phyloP scores from a whole-genome alignment of 2,888 invertebrate genomes.

The Brachynemurus nebulosus region DNA sequence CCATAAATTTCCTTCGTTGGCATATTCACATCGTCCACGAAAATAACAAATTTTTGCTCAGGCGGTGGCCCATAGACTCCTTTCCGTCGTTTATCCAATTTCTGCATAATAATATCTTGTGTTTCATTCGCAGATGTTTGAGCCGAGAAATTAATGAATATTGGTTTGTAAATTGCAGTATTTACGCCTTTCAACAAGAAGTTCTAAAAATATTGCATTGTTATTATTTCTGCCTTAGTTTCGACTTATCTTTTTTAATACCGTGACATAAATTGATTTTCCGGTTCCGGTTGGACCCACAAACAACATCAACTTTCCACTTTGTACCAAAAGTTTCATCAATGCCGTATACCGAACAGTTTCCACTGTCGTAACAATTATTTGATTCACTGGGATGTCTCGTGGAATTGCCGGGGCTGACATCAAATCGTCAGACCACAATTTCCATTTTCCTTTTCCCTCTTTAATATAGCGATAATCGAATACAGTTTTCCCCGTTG shows the following conservation, averaged over 20 bases:
- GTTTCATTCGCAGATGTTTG: constrained; percentile 89
- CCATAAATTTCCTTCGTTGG: constrained; percentile 80
- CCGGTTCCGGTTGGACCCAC: constrained; percentile 94
- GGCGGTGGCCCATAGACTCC: constrained; percentile 88
- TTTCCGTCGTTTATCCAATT: constrained; percentile 82
- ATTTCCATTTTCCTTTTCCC: constrained; percentile 88
- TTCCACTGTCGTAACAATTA: constrained; percentile 85
- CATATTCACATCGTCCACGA: constrained; percentile 96
- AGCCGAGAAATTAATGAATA: constrained; percentile 85
- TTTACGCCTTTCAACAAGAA: constrained; percentile 70
- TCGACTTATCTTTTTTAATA: constrained; percentile 21
- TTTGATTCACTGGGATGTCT: constrained; percentile 88
- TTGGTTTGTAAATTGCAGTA: constrained; percentile 62
- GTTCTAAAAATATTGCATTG: constrained; percentile 37
- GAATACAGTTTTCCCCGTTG: constrained; percentile 69
- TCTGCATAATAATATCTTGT: constrained; percentile 89
- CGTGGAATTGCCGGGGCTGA: constrained; percentile 65
- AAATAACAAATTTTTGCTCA: constrained; percentile 77
- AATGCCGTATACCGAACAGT: constrained; percentile 72
- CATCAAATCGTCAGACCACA: constrained; percentile 75
- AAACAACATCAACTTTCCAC: constrained; percentile 71
- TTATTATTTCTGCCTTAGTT: neutral
- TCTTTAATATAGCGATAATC: constrained; percentile 86
- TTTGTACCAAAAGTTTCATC: constrained; percentile 63
- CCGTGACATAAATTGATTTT: constrained; percentile 78